Conservation (phyloP, 2,888 invertebrate genomes). For the Plusia festucae region DNA sequence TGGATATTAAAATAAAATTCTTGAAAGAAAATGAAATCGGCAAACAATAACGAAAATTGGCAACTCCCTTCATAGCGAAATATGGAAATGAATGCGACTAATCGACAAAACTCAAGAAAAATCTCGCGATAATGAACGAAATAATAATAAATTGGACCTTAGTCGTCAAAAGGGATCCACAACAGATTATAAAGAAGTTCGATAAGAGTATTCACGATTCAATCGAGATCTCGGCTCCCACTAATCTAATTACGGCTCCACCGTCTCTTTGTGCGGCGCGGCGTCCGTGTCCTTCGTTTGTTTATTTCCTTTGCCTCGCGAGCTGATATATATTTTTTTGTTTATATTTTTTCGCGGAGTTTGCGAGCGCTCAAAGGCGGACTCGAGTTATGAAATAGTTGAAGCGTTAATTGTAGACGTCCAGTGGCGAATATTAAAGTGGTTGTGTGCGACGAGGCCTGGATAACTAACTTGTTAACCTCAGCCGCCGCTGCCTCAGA, state of each 20-base stretch:
- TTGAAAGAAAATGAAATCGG: slow-evolving; percentile 22
- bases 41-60: slow-evolving; percentile 31
- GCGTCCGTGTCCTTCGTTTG: slow-evolving; percentile 63
- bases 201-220: slow-evolving; percentile 67
- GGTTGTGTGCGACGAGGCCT: slow-evolving; percentile 71
- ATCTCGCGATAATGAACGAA: slow-evolving; percentile 48
- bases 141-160: slow-evolving; percentile 60
- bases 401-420: slow-evolving; percentile 88
- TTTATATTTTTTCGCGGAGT: slow-evolving; percentile 70
- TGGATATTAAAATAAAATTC: slow-evolving; percentile 15
- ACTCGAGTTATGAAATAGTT: slow-evolving; percentile 88
- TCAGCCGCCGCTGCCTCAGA: slow-evolving; percentile 68
- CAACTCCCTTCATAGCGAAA: slow-evolving; percentile 43
- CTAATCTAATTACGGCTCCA: slow-evolving; percentile 83
- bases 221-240: slow-evolving; percentile 70
- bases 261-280: slow-evolving; percentile 71
- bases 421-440: slow-evolving; percentile 88
- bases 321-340: slow-evolving; percentile 79
- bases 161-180: slow-evolving; percentile 65
- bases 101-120: slow-evolving; percentile 47
- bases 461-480: slow-evolving; percentile 83
- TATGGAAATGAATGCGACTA: slow-evolving; percentile 51
- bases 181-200: slow-evolving; percentile 70
- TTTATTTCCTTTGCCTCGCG: slow-evolving; percentile 75
- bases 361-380: slow-evolving; percentile 83